Evolutionary conservation across 2,888 invertebrate species (phyloP), one percentile per base, ranked within the genome.

Genomic region (Andrena praecox): DNA sequence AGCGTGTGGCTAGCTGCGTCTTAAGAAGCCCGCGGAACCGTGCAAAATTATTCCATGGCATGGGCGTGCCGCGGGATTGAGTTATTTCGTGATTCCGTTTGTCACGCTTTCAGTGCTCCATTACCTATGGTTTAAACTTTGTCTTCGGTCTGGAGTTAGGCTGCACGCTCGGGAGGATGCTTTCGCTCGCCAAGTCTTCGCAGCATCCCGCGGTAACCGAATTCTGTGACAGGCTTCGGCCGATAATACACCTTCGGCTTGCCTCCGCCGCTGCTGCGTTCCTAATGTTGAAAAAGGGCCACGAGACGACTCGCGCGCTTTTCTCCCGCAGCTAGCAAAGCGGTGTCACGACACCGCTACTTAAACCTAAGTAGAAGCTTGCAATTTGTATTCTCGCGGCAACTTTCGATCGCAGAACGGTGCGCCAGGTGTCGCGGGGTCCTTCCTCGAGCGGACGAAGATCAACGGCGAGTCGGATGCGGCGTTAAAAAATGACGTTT

Each of bases 21-120:
- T 62, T 27, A 20, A 20, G 29, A 33, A 54, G 20, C 62, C 63
- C 79, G 71, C 71, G 80, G 71, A 80, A 80, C 80, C 52, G 24
- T 60, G 70, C 60, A 71, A 60, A 78, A 80, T 80, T 80, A 78
- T 78, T 67, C 52, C 59, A n/a, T 24, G 54, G 35, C 35, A 70
- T 50, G 70, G n/a, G 29, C 33, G 60, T 42, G 64, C 64, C 48
- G 33, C 33, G 16, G 4, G 79, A 80, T 78, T 78, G 79, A 80
- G 80, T 80, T 71, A 80, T 80, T 71, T 80, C 66, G 71, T 27
- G 33, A 54, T 80, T 80, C 71, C 80, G 71, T 80, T 78, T 80
- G 80, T 78, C 79, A 80, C 63, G 67, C 79, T 67, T 27, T 24
- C 10, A n/a, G 20, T 48, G n/a, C 29, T 24, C 27, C 7, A 42